A percentile compares a stretch with the other conserved stretches of the same genome.
Evolutionary conservation across 2,888 invertebrate species (phyloP).

Genomic region (Sylvicola cinctus): DNA sequence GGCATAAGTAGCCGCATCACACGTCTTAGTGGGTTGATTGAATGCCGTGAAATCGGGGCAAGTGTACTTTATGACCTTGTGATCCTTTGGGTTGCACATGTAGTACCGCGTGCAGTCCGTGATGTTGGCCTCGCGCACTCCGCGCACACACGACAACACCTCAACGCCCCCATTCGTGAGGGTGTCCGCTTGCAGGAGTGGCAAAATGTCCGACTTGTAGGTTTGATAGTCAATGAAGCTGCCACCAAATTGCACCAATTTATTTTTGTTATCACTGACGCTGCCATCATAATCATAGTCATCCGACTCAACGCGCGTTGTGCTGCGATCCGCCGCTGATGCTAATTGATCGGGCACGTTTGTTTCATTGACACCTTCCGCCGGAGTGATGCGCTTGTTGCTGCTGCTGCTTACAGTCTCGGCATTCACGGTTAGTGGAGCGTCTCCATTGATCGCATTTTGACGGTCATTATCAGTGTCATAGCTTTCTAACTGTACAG

Average conservation of each 20-base stretch:
- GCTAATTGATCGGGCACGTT: too few species aligned
- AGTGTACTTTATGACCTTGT: constrained; percentile 23
- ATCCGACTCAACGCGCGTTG: too few species aligned
- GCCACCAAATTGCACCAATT: constrained; percentile 17
- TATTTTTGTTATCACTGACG: too few species aligned
- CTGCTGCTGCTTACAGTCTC: too few species aligned
- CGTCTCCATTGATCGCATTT: too few species aligned
- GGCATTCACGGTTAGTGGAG: too few species aligned
- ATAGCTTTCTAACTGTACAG: too few species aligned
- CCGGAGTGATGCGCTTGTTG: too few species aligned
- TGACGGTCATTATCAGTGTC: too few species aligned
- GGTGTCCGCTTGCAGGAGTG: constrained; percentile 7
- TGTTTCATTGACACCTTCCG: too few species aligned
- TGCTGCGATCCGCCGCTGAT: too few species aligned
- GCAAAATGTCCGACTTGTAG: constrained; percentile 18
- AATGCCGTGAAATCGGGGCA: constrained; percentile 29
- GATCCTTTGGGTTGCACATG: constrained; percentile 26
- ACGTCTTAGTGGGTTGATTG: constrained; percentile 24
- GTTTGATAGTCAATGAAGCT: constrained; percentile 19
- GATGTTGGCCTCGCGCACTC: constrained; percentile 26
- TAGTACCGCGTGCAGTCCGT: constrained; percentile 30
- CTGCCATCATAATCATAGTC: too few species aligned
- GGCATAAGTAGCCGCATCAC: constrained; percentile 24
- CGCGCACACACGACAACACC: constrained; percentile 24
- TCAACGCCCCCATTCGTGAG: constrained; percentile 11